Conservation (phyloP, 2,797 vertebrate genomes). For the Sciurus vulgaris region DNA sequence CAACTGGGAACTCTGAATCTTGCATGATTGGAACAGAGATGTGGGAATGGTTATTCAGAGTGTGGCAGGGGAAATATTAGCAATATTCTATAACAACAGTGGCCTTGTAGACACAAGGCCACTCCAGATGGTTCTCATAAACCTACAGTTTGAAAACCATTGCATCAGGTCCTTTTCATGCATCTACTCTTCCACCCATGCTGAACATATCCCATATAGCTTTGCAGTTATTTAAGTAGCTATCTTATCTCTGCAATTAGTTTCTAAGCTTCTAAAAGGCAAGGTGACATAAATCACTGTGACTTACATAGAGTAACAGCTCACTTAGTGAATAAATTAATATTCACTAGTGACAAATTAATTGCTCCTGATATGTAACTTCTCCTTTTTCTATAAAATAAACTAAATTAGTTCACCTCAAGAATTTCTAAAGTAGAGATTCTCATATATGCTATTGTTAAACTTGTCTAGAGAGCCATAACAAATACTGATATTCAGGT, state of each 20-base stretch:
- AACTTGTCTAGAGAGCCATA: slow-evolving; percentile 5
- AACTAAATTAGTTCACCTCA: slow-evolving; percentile 38
- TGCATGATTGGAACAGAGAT: background rate
- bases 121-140: background rate
- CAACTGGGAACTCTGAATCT: background rate
- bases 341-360: slow-evolving; percentile 33
- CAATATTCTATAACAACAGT: background rate
- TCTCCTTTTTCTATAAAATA: slow-evolving; percentile 22
- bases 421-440: background rate
- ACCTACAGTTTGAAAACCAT: background rate
- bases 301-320: background rate
- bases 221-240: background rate
- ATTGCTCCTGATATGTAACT: background rate
- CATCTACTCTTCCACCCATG: background rate
- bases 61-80: background rate
- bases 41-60: background rate
- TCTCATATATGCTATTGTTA: background rate
- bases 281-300: background rate
- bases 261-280: background rate
- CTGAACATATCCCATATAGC: background rate
- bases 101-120: background rate
- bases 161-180: background rate
- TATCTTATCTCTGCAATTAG: background rate
- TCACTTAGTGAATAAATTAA: slow-evolving; percentile 32
- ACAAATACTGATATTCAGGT: background rate